Evolutionary conservation across 2,113 vertebrate species (phyloP).

Genomic region (Murina feae): DNA sequence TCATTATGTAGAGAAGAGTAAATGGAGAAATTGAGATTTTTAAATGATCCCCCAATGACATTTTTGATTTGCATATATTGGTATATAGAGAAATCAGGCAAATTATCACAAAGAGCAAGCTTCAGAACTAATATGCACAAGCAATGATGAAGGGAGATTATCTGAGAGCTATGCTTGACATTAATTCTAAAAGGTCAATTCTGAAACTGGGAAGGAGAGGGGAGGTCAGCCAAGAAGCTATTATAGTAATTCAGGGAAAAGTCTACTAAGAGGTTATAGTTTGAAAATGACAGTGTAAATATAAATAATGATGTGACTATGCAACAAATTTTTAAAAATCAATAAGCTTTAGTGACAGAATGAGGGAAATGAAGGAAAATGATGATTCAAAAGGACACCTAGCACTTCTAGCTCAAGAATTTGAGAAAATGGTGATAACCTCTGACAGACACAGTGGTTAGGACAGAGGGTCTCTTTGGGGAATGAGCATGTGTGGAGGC

Average conservation of each 20-base stretch:
- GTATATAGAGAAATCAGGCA: background rate
- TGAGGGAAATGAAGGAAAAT: background rate
- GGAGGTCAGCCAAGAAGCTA: background rate
- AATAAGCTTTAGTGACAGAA: background rate
- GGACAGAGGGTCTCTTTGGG: background rate
- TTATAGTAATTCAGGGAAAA: background rate
- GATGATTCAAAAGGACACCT: background rate
- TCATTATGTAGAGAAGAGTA: background rate
- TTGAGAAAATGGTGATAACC: background rate
- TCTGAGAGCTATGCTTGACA: background rate
- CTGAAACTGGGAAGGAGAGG: background rate
- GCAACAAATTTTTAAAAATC: background rate
- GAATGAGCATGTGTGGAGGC: rapidly evolving
- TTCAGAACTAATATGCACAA: background rate
- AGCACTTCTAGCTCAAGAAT: background rate
- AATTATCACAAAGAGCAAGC: background rate
- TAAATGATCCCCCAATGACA: background rate
- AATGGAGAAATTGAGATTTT: background rate
- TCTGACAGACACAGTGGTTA: background rate
- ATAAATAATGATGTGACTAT: background rate
- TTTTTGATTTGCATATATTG: background rate
- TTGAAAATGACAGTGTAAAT: background rate
- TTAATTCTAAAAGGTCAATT: background rate
- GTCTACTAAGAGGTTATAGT: background rate
- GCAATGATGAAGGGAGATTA: background rate